phyloP scores from a whole-genome alignment of 2,797 vertebrate genomes.

The Cossypha heuglini region DNA sequence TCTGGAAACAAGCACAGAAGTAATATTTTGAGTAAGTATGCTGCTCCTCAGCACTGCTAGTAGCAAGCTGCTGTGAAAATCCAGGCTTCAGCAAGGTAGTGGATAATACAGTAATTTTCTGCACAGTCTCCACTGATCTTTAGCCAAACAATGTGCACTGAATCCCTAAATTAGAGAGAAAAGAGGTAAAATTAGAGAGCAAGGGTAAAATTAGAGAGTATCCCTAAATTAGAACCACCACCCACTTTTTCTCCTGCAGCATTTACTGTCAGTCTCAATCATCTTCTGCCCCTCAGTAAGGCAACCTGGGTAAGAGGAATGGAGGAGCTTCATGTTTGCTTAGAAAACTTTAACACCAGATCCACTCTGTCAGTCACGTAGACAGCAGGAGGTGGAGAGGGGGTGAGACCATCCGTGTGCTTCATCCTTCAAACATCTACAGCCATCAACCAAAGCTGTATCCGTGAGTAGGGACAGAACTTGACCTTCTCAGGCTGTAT shows the following conservation, averaged over 20 bases:
- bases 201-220: background rate
- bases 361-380: background rate
- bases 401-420: accelerated
- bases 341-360: background rate
- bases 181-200: background rate
- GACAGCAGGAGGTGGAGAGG: background rate
- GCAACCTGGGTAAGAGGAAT: background rate
- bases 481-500: background rate
- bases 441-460: background rate
- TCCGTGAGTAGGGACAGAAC: background rate
- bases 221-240: background rate
- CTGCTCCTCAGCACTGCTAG: background rate
- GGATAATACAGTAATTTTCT: background rate
- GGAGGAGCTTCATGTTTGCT: background rate
- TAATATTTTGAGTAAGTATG: background rate
- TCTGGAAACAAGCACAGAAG: background rate
- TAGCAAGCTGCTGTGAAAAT: background rate
- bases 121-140: background rate
- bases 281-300: background rate
- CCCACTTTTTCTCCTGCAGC: background rate
- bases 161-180: background rate
- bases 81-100: background rate
- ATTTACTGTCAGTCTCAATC: background rate
- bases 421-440: background rate
- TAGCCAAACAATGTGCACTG: background rate